Conservation (phyloP, 2,888 invertebrate genomes). For the Pasiphila rectangulata region DNA sequence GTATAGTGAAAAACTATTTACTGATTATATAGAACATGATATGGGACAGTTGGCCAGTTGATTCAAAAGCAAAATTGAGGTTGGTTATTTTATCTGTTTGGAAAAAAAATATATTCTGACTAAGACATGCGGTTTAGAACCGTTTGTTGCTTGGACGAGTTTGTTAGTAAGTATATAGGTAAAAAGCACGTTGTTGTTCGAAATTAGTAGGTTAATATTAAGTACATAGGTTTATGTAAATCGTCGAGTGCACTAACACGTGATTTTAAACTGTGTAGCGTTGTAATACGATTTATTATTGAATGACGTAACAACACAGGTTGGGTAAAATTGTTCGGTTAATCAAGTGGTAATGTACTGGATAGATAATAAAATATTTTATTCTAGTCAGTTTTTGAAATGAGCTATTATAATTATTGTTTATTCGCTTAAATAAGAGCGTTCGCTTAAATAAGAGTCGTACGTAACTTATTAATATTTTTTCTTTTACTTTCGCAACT, state of each 20-base stretch:
- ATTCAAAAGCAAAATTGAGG: slow-evolving; percentile 18
- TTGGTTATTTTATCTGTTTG: slow-evolving; percentile 11
- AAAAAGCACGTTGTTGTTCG: slow-evolving; percentile 35
- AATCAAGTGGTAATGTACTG: slow-evolving; percentile 25
- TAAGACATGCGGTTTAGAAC: slow-evolving; percentile 26
- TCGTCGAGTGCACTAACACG: slow-evolving; percentile 22
- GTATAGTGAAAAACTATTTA: slow-evolving; percentile 35
- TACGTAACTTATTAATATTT: too few species aligned
- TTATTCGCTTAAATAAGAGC: background rate
- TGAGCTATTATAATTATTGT: slow-evolving; percentile 1
- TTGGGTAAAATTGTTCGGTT: background rate
- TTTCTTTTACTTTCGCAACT: background rate
- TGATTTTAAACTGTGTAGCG: background rate
- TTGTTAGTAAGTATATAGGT: slow-evolving; percentile 22
- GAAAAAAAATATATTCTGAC: slow-evolving; percentile 18
- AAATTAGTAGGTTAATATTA: slow-evolving; percentile 33
- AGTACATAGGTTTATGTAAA: slow-evolving; percentile 18
- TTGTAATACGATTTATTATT: background rate
- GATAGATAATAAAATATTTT: slow-evolving; percentile 14
- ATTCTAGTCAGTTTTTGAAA: slow-evolving; percentile 25
- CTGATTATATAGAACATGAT: slow-evolving; percentile 17
- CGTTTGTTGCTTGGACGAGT: slow-evolving; percentile 23
- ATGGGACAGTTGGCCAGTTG: slow-evolving; percentile 44
- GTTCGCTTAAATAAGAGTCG: background rate
- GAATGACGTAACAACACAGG: background rate